Percentiles rank a stretch among this genome's conserved stretches.
Evolutionary conservation across 2,888 invertebrate species (phyloP).

Genomic region (Cenopis cana): DNA sequence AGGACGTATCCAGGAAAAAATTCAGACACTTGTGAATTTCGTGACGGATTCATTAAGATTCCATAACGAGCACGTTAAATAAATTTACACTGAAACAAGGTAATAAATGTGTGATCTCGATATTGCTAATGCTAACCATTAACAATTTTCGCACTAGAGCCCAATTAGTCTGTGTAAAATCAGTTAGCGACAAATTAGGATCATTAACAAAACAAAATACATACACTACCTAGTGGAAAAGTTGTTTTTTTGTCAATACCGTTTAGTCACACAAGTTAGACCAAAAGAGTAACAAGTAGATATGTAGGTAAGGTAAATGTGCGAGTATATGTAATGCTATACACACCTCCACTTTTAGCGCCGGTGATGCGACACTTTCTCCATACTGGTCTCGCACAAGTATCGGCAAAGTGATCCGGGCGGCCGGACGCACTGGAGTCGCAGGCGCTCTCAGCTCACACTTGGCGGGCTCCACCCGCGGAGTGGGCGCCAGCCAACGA

Average conservation of each 20-base stretch:
- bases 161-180: slow-evolving; percentile 21
- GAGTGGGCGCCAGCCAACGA: slow-evolving; percentile 97
- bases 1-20: slow-evolving; percentile 4
- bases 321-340: neutral
- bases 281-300: neutral
- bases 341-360: slow-evolving; percentile 89
- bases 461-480: slow-evolving; percentile 94
- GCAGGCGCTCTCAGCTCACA: slow-evolving; percentile 93
- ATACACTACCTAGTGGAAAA: neutral
- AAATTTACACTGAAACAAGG: slow-evolving; percentile 57
- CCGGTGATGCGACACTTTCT: slow-evolving; percentile 92
- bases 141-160: slow-evolving; percentile 46
- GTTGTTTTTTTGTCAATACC: neutral
- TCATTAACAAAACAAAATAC: neutral
- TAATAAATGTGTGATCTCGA: slow-evolving; percentile 46
- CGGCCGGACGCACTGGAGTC: slow-evolving; percentile 87
- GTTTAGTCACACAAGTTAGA: neutral
- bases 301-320: neutral
- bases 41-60: slow-evolving; percentile 58
- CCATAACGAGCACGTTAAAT: slow-evolving; percentile 53
- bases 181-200: slow-evolving; percentile 17
- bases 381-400: slow-evolving; percentile 97
- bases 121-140: slow-evolving; percentile 52
- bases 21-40: slow-evolving; percentile 42
- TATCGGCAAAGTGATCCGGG: slow-evolving; percentile 86